Conservation (phyloP, 2,113 vertebrate genomes). For the Reinhardtius hippoglossoides region DNA sequence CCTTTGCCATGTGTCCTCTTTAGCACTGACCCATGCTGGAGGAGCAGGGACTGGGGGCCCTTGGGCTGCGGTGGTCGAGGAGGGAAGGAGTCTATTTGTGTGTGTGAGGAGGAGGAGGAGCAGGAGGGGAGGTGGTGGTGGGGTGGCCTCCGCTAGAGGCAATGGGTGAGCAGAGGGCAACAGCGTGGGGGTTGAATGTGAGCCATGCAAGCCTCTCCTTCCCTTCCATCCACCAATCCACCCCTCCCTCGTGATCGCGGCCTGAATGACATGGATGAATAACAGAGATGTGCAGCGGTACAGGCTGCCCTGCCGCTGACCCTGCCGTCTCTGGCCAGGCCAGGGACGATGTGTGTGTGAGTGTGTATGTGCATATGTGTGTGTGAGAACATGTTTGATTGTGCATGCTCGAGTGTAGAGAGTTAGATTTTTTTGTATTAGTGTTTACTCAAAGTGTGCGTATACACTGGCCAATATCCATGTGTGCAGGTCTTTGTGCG, state of each 20-base stretch:
- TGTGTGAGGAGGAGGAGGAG: constrained; percentile 1
- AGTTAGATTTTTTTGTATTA: constrained; percentile 23
- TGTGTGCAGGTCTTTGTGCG: constrained; percentile 14
- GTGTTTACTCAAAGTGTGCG: constrained; percentile 20
- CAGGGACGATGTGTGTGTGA: constrained; percentile 39
- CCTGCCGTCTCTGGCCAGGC: constrained; percentile 72
- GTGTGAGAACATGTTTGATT: neutral
- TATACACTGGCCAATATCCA: constrained; percentile 11
- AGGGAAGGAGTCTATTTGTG: constrained; percentile 40
- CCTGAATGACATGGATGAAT: constrained; percentile 82
- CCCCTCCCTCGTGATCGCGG: constrained; percentile 74
- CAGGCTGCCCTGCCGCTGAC: constrained; percentile 76
- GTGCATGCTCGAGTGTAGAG: constrained; percentile 9
- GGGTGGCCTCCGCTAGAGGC: constrained; percentile 59
- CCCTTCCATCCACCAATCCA: constrained; percentile 51
- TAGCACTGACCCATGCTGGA: constrained; percentile 80
- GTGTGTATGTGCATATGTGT: constrained; percentile 13
- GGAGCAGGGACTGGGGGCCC: constrained; percentile 65
- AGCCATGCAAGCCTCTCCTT: constrained; percentile 62
- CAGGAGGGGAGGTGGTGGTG: neutral
- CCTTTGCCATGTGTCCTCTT: constrained; percentile 79
- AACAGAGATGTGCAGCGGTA: constrained; percentile 78
- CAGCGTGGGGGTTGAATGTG: constrained; percentile 73
- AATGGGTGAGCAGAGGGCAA: constrained; percentile 67
- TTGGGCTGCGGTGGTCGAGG: constrained; percentile 51